These are phyloP conservation scores for Smutsia gigantea DNA, from an alignment of 2,797 vertebrate genomes.

Conservation along the genomic window DNA sequence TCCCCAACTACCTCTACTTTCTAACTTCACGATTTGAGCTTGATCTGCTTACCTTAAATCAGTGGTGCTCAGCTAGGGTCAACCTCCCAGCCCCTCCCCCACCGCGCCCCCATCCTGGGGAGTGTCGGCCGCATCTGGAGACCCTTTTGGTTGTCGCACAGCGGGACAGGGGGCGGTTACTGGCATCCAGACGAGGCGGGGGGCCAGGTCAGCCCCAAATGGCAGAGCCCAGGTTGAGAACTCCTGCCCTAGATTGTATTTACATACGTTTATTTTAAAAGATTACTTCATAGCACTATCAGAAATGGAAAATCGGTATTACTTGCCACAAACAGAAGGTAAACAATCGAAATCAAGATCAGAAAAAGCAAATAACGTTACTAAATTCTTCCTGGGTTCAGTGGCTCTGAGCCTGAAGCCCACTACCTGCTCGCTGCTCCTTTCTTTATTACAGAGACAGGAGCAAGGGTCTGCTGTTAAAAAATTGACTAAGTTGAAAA, in stretches of 20 bases:
- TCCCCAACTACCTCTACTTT: background rate
- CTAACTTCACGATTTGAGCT: background rate
- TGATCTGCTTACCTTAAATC: background rate
- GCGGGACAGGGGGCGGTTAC: too few species aligned
- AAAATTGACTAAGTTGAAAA: background rate
- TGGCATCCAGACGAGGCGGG: background rate
- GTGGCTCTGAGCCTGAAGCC: accelerated
- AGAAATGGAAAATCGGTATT: background rate
- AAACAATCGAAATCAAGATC: background rate
- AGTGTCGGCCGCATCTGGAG: background rate
- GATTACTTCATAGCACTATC: background rate
- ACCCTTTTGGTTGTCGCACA: background rate
- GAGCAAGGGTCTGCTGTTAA: accelerated
- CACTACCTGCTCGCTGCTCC: accelerated
- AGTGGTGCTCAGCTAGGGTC: background rate
- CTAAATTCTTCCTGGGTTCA: accelerated
- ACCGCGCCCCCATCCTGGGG: background rate
- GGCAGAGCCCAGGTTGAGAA: background rate
- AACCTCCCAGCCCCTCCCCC: background rate
- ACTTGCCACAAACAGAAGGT: background rate
- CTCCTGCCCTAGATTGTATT: background rate
- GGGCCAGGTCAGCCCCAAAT: too few species aligned
- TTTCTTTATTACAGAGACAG: accelerated
- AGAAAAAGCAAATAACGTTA: background rate
- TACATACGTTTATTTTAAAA: background rate